phyloP scores from a whole-genome alignment of 2,888 invertebrate species.

The Megalurothrips usitatus region DNA sequence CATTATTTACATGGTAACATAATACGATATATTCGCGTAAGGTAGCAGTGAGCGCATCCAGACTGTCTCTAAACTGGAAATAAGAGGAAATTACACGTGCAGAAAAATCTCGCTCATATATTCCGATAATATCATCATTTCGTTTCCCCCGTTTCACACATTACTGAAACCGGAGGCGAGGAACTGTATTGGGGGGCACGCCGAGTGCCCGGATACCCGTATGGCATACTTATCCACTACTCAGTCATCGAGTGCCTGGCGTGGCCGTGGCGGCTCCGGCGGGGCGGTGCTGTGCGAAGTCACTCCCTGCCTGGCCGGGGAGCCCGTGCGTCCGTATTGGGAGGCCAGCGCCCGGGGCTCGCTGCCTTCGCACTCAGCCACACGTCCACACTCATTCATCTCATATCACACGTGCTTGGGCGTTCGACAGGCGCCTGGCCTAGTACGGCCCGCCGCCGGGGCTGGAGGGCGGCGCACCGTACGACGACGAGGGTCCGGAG shows the following conservation, averaged over 20 bases:
- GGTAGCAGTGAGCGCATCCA: no score
- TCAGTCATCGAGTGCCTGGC: conserved; percentile 1
- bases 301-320: no score
- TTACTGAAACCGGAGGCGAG: neutral
- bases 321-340: no score
- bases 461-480: conserved; percentile 40
- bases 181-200: neutral
- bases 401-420: no score
- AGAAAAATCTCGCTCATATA: no score
- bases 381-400: neutral
- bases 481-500: conserved; percentile 38
- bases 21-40: no score
- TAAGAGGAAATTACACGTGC: no score
- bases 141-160: neutral
- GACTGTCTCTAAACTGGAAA: no score
- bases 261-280: neutral
- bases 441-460: conserved; percentile 40
- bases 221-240: conserved; percentile 16
- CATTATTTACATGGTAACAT: no score
- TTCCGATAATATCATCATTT: no score
- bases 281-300: neutral
- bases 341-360: no score
- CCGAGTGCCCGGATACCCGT: conserved; percentile 11
- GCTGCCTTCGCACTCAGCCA: neutral
- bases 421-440: neutral